A percentile compares a stretch with the other conserved stretches of the same genome.
phyloP scores from a whole-genome alignment of 1,140 invertebrate genomes.

The honey bee (Apis mellifera) region Amel_HAv3.1 CM009937.2:2175501-2176000 shows the following conservation, averaged over 20 bases:
- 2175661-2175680: no score
- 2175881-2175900: conserved; percentile 1
- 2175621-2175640: no score
- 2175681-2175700: no score
- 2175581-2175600: no score
- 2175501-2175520: conserved; percentile 1
- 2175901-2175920: neutral
- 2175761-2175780: neutral
- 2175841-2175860: neutral
- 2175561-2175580: no score
- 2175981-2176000: neutral
- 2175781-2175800: no score
- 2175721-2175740: no score
- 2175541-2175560: neutral
- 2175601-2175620: no score
- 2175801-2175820: neutral
- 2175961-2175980: neutral
- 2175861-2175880: neutral
- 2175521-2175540: neutral
- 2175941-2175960: neutral
- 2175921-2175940: neutral
- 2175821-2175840: no score
- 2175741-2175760: neutral
- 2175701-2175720: neutral
- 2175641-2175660: no score